Evolutionary conservation across 2,888 invertebrate genomes (phyloP), one percentile per base, ranked within the genome.

Genomic region (Acheta domesticus): DNA sequence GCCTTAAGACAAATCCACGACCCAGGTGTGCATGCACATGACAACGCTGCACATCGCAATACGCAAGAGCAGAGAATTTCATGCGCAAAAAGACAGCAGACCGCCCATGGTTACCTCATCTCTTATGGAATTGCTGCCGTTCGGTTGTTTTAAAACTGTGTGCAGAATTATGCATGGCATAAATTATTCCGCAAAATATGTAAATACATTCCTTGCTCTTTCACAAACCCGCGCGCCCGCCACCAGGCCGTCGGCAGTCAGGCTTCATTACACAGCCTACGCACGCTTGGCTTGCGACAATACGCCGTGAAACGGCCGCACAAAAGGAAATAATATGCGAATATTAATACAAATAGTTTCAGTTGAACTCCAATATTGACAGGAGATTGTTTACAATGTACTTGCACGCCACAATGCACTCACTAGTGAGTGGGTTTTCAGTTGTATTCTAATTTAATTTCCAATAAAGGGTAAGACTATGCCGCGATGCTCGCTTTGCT

Each of bases 331-430:
- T 62, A 62, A 62, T 62, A 62, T 62, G 16, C 14, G 14, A n/a
- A 19, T 62, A 62, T 62, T 62, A 62, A 62, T 62, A 19, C n/a
- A n/a, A 19, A 62, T 19, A 19, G 62, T 14, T 19, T 14, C 14
- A n/a, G n/a, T 62, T 62, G 14, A 14, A 62, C 62, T 62, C n/a
- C n/a, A 62, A 62, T 62, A 62, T 62, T 62, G 62, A 62, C 62
- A 62, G n/a, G 36, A 62, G 62, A n/a, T 62, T 62, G 62, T 62
- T 62, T 62, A n/a, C 62, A 62, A 62, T 62, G 62, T 19, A 62
- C 62, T 62, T 62, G 16, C n/a, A n/a, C 14, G 62, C 36, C 36
- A 36, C 36, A 36, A 36, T 36, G 36, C 8, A 5, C 36, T 36
- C 36, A 5, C 36, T 8, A 36, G 36, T 36, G 36, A 36, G 36